Conservation (phyloP, 1,140 invertebrate species). For the Argopecten irradians region DNA sequence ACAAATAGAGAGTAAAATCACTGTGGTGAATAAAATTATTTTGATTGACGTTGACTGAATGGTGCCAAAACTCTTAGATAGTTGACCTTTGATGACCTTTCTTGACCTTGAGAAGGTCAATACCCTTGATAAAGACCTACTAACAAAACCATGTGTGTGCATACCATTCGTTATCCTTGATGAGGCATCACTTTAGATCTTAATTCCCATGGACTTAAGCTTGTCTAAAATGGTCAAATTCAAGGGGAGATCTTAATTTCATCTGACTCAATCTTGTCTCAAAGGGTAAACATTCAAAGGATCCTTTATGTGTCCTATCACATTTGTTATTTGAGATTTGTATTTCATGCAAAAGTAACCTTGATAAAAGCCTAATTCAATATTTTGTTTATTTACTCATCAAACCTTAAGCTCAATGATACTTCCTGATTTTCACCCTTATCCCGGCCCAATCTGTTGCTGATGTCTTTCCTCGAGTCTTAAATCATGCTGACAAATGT, state of each 20-base stretch:
- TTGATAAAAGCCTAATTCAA: too few relatives aligned
- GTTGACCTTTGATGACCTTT: background rate
- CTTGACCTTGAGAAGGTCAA: background rate
- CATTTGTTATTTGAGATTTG: background rate
- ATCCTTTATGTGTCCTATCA: background rate
- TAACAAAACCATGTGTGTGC: background rate
- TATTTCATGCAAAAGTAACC: background rate
- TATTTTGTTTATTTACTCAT: background rate
- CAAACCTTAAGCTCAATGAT: background rate
- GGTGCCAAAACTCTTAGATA: background rate
- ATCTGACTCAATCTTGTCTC: background rate
- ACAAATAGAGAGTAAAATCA: background rate
- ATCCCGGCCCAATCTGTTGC: background rate
- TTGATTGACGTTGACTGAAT: background rate
- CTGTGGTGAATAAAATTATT: background rate
- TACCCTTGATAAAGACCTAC: background rate
- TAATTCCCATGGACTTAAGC: background rate
- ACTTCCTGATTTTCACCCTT: background rate
- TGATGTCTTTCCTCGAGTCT: background rate
- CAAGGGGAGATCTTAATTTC: background rate
- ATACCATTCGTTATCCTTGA: background rate
- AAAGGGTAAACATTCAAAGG: background rate
- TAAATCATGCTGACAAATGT: background rate
- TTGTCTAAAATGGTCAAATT: background rate
- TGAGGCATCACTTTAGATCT: background rate